These are phyloP conservation scores for Sialis lutaria DNA, from an alignment of 2,888 invertebrate species.

Conservation along the genomic window DNA sequence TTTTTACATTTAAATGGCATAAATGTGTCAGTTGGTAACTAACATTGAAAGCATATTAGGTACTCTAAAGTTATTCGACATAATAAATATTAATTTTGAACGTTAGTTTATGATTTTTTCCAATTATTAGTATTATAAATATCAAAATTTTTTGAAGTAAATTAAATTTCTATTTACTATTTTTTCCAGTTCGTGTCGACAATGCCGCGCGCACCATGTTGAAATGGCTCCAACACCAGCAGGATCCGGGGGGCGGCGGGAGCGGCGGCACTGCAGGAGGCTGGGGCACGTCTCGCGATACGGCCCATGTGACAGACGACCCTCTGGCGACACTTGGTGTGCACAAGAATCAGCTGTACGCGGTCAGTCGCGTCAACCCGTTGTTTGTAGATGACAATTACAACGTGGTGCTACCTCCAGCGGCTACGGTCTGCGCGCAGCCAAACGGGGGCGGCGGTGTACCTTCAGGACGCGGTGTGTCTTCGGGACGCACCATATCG, in stretches of 20 bases:
- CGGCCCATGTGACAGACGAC: constrained; percentile 23
- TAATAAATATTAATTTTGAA: too few relatives aligned
- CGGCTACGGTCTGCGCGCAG: constrained; percentile 18
- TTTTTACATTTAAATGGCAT: too few relatives aligned
- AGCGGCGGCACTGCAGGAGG: constrained; percentile 1
- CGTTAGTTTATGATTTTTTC: too few relatives aligned
- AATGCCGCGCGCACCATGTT: constrained; percentile 14
- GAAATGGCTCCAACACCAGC: constrained; percentile 16
- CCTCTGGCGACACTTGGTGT: constrained; percentile 27
- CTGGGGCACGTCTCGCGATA: constrained; percentile 16
- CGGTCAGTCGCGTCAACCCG: neutral
- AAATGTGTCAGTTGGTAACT: too few relatives aligned
- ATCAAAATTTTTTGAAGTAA: too few relatives aligned
- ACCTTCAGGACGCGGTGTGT: too few relatives aligned
- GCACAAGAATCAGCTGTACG: constrained; percentile 10
- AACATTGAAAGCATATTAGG: too few relatives aligned
- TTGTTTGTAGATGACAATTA: constrained; percentile 33
- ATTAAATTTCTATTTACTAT: too few relatives aligned
- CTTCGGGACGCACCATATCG: neutral
- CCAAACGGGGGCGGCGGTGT: neutral
- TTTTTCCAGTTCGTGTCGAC: too few relatives aligned
- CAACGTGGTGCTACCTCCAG: constrained; percentile 35
- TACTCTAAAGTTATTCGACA: too few relatives aligned
- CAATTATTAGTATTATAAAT: too few relatives aligned
- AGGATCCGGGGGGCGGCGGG: constrained; percentile 7